Evolutionary conservation across 2,113 vertebrate species (phyloP), one percentile per base, ranked within the genome.

Genomic region (Platichthys stellatus): DNA sequence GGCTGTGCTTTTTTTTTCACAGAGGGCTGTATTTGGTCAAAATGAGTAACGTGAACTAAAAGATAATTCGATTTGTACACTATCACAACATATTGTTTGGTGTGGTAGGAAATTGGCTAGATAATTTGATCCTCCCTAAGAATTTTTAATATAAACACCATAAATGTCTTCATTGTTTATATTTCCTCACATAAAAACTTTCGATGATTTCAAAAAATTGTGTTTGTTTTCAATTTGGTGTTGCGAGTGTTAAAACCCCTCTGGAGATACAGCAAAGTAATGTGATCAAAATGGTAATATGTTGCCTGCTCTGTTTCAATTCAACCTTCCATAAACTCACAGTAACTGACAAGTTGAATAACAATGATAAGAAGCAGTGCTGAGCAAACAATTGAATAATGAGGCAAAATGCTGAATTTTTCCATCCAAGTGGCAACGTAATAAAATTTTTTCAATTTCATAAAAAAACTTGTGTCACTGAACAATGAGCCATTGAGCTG

Each of bases 371-470:
- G 69, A 57, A 21, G 15, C 69, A 31, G 31, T 63, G 72, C 56
- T 38, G 49, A 40, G 69, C 64, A 60, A 20, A 54, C 51, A 63
- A n/a, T 80, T 84, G 78, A 84, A 74, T 74, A 64, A 79, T 70
- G 66, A 65, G 11, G 13, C 14, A 38, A 72, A 65, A 71, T 78
- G 26, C 58, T 63, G 15, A 76, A 9, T 51, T 51, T 17, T 6
- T 63, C 15, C 40, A 43, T 26, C 15, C n/a, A 31, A 38, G 45
- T 24, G 23, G 40, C 35, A 51, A 72, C 47, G n/a, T 69, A 14
- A 28, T 31, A 24, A 51, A 0, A 45, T 20, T 14, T 51, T 35
- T 38, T 56, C 9, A 31, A 11, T 77, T 73, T 67, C 40, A 70
- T 15, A 26, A 74, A 57, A 14, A 73, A 61, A 10, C 57, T 4